phyloP scores from a whole-genome alignment of 2,113 vertebrate species.

The Rhea americana region DNA sequence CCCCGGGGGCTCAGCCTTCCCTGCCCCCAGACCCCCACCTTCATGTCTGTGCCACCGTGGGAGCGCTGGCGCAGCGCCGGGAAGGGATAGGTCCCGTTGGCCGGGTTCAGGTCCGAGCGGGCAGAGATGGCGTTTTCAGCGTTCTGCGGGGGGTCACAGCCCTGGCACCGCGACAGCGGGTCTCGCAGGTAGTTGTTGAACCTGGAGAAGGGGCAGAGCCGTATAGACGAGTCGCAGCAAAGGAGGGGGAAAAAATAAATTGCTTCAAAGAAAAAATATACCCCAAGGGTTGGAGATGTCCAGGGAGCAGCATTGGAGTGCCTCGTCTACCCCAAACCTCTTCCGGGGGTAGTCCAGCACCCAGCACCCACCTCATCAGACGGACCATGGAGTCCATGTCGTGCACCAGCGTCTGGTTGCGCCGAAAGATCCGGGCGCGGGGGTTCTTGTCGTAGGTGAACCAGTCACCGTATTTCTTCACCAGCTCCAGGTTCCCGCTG shows the following conservation, averaged over 20 bases:
- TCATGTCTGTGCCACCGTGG: conserved; percentile 92
- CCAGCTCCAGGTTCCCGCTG: conserved; percentile 84
- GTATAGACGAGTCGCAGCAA: fast-evolving
- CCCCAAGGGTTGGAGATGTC: background rate
- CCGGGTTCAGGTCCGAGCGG: conserved; percentile 90
- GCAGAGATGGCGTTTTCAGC: conserved; percentile 91
- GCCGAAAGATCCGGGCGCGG: conserved; percentile 89
- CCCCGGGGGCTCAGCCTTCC: background rate
- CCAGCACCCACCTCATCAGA: conserved; percentile 87
- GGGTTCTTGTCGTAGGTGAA: conserved; percentile 88
- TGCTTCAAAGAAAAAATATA: background rate
- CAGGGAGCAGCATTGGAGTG: no score
- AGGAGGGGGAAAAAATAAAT: fast-evolving
- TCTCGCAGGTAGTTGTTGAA: conserved; percentile 92
- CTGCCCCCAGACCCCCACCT: conserved; percentile 70
- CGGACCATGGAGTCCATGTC: conserved; percentile 89
- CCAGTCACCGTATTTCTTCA: conserved; percentile 89
- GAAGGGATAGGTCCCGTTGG: conserved; percentile 93
- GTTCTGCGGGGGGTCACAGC: conserved; percentile 82
- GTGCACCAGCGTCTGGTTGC: conserved; percentile 85
- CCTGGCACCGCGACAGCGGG: conserved; percentile 82
- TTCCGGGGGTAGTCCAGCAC: no score
- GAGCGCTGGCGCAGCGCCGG: conserved; percentile 86
- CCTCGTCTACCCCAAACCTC: background rate
- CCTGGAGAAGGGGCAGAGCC: conserved; percentile 58